Evolutionary conservation across 1,140 invertebrate genomes (phyloP).

Genomic region (Orchestia grillus): DNA sequence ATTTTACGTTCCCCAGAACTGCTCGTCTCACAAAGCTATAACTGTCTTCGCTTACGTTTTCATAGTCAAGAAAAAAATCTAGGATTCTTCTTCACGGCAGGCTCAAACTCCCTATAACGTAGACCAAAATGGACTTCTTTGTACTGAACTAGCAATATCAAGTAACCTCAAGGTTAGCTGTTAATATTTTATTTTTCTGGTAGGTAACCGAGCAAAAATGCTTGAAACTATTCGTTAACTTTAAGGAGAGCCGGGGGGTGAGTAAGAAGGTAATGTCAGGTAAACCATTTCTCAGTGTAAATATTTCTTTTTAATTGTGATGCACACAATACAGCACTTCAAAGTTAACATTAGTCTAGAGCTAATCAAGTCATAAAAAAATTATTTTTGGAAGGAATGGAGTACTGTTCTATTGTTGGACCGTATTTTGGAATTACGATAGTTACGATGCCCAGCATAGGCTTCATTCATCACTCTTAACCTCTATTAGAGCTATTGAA

Average conservation of each 20-base stretch:
- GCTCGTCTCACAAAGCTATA: background rate
- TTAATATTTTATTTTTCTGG: too few species aligned
- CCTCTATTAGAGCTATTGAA: background rate
- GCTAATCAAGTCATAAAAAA: background rate
- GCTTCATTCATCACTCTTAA: background rate
- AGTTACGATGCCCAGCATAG: background rate
- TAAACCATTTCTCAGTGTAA: background rate
- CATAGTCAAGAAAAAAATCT: background rate
- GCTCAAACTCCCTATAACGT: background rate
- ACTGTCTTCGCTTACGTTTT: background rate
- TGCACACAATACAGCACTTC: background rate
- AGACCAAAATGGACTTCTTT: background rate
- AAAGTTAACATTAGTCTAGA: background rate
- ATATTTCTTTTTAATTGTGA: background rate
- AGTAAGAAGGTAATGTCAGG: background rate
- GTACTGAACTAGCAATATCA: too few species aligned
- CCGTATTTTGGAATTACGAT: background rate
- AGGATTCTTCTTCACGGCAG: background rate
- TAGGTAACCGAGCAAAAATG: background rate
- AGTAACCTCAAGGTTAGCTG: too few species aligned
- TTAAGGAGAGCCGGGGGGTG: background rate
- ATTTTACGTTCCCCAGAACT: background rate
- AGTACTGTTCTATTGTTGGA: background rate
- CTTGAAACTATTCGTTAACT: background rate
- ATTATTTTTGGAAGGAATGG: background rate